Base-by-base conservation (phyloP, 1,140 invertebrate species). In the Atta cephalotes region DNA sequence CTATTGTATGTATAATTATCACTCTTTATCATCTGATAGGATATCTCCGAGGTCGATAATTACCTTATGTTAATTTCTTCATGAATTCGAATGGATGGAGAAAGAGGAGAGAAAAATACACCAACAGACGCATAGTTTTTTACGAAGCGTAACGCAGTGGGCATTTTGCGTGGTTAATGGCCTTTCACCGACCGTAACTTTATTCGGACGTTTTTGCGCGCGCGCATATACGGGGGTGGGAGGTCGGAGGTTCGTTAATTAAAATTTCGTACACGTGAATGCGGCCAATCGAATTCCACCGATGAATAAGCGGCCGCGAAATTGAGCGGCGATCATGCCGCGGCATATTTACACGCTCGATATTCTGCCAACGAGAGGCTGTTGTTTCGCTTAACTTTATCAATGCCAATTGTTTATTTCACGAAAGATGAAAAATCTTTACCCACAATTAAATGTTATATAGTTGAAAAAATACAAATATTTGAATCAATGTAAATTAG, bases 241-340 rank as follows among this genome's bases (percentile, higher is more conserved):
- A 12, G 14, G 78, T 68, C 68, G 87, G 87, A 81, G 87, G 87
- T 91, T 87, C 90, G 90, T 91, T 91, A 91, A 91, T 91, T 91
- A 91, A 91, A 91, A 91, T 91, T 91, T 91, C 79, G 89, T 89
- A 87, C 89, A 91, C 87, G 90, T 88, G 87, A 91, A 87, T 86
- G 85, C 87, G 79, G 87, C 89, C 89, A 90, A 90, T 91, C 90
- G 90, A 91, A 91, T 91, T 90, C 78, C 87, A 70, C 63, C 89
- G 89, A 89, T 89, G 90, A 90, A 91, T 91, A 89, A 91, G 87
- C 90, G 89, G 85, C 70, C 80, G 65, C 77, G 88, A 90, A 90
- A 90, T 90, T 90, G 89, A 88, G 79, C 89, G 89, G 85, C 82
- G 86, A 90, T 88, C 88, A 78, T 76, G 62, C 70, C 82, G 82